Percentiles rank a stretch among this genome's conserved stretches.
These are phyloP conservation scores for Callopanchax toddi DNA, from an alignment of 2,113 vertebrate species.

Conservation along the genomic window DNA sequence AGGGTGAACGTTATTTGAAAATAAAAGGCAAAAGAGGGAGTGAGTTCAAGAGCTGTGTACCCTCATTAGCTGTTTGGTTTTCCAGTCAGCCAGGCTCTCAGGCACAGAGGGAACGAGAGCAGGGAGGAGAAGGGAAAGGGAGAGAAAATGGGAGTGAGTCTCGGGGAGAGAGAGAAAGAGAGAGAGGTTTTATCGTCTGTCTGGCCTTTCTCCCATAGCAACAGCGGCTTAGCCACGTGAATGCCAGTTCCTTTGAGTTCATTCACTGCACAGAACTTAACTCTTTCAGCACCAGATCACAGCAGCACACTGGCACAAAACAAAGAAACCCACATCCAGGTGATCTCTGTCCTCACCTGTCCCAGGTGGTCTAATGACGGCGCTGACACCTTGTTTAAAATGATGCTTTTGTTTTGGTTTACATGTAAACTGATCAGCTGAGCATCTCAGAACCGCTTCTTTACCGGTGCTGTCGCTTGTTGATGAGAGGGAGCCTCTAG, in stretches of 20 bases:
- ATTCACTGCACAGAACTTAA: slow-evolving; percentile 73
- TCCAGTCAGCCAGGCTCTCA: slow-evolving; percentile 50
- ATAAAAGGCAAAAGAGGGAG: slow-evolving; percentile 30
- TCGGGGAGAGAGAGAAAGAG: slow-evolving; percentile 48
- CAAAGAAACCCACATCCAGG: too few relatives aligned
- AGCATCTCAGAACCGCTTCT: too few relatives aligned
- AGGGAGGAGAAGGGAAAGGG: slow-evolving; percentile 31
- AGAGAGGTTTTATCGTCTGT: slow-evolving; percentile 70
- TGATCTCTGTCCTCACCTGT: too few relatives aligned
- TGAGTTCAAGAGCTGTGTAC: slow-evolving; percentile 30
- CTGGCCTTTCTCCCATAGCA: slow-evolving; percentile 82
- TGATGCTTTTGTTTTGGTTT: too few relatives aligned
- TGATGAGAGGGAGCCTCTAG: too few relatives aligned
- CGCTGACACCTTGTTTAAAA: too few relatives aligned
- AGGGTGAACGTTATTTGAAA: slow-evolving; percentile 55
- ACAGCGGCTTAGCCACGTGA: slow-evolving; percentile 79
- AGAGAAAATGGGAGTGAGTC: slow-evolving; percentile 50
- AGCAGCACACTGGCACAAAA: slow-evolving; percentile 14
- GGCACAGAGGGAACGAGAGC: slow-evolving; percentile 47
- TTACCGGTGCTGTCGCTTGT: too few relatives aligned
- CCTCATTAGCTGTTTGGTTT: slow-evolving; percentile 67
- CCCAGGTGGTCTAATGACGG: too few relatives aligned
- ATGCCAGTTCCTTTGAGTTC: slow-evolving; percentile 75
- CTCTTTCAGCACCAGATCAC: slow-evolving; percentile 54
- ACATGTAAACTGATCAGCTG: too few relatives aligned